phyloP scores from a whole-genome alignment of 2,113 vertebrate genomes.

The Tor tambroides region DNA sequence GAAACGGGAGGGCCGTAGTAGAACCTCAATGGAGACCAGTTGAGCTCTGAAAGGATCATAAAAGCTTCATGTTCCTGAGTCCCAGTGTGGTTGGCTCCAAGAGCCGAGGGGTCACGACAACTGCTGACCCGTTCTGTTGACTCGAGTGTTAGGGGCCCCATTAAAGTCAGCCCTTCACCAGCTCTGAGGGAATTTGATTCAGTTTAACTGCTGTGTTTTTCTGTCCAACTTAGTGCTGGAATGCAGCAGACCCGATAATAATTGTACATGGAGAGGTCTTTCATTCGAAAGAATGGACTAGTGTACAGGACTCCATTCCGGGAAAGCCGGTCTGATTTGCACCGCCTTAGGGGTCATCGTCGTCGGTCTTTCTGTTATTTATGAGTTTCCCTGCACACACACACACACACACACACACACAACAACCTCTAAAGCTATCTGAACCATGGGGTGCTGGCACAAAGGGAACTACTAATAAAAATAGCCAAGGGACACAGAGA shows the following conservation, averaged over 20 bases:
- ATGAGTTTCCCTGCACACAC: background rate
- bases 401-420: background rate
- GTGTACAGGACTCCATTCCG: constrained; percentile 2
- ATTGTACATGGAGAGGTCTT: constrained; percentile 6
- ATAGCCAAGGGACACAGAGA: background rate
- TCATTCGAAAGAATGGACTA: constrained; percentile 23
- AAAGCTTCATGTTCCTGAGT: constrained; percentile 33
- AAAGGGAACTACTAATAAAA: constrained; percentile 12
- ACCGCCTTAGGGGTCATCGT: background rate
- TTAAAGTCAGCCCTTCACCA: constrained; percentile 17
- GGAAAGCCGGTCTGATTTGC: constrained; percentile 14
- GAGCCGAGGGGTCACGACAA: constrained; percentile 19
- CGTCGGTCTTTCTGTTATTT: background rate
- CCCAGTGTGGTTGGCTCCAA: background rate
- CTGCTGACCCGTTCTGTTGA: constrained; percentile 26
- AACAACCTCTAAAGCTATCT: background rate
- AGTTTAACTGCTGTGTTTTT: constrained; percentile 22
- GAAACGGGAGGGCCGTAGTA: background rate
- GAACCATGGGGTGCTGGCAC: background rate
- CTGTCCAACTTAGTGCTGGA: constrained; percentile 31
- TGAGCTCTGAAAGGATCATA: constrained; percentile 36
- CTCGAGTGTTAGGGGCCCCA: background rate
- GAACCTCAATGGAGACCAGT: constrained; percentile 21
- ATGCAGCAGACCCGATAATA: constrained; percentile 15
- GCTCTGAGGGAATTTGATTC: constrained; percentile 39